Evolutionary conservation across 2,888 invertebrate genomes (phyloP).

Genomic region (Protula sp.): DNA sequence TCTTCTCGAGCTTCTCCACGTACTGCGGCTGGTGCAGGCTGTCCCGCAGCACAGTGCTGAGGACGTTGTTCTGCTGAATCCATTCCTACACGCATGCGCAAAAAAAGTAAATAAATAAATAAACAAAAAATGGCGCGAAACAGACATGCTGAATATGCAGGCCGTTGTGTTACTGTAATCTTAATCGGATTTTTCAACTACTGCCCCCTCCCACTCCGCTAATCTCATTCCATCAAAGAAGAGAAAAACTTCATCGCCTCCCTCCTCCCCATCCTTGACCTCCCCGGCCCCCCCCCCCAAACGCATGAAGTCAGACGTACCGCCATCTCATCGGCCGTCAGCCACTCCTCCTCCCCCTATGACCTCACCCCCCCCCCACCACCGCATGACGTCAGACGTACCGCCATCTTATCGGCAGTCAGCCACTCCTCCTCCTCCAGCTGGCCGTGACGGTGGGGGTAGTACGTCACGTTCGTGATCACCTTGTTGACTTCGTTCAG

Average conservation of each 20-base stretch:
- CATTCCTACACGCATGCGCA: constrained; percentile 64
- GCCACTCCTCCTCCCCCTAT: constrained; percentile 74
- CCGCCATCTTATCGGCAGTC: constrained; percentile 89
- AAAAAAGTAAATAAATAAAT: not conserved
- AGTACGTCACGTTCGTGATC: constrained; percentile 77
- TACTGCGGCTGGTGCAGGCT: constrained; percentile 92
- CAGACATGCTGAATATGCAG: too few species aligned
- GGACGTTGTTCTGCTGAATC: constrained; percentile 91
- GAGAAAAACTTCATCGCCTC: too few species aligned
- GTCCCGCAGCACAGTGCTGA: constrained; percentile 90
- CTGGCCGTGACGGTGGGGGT: constrained; percentile 61
- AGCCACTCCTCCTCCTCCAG: constrained; percentile 72
- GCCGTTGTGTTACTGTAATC: too few species aligned
- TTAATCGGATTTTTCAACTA: too few species aligned
- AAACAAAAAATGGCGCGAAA: too few species aligned
- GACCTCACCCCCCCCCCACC: too few species aligned
- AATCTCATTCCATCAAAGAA: too few species aligned
- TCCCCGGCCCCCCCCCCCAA: too few species aligned
- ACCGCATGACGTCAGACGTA: too few species aligned
- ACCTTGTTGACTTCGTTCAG: constrained; percentile 97
- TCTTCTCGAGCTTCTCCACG: constrained; percentile 95
- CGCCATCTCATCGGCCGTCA: constrained; percentile 89
- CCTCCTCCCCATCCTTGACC: too few species aligned
- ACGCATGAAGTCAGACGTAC: too few species aligned
- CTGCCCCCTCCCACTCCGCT: too few species aligned